Evolutionary conservation across 1,140 invertebrate species (phyloP).

Genomic region (Sminthurinus signatus): DNA sequence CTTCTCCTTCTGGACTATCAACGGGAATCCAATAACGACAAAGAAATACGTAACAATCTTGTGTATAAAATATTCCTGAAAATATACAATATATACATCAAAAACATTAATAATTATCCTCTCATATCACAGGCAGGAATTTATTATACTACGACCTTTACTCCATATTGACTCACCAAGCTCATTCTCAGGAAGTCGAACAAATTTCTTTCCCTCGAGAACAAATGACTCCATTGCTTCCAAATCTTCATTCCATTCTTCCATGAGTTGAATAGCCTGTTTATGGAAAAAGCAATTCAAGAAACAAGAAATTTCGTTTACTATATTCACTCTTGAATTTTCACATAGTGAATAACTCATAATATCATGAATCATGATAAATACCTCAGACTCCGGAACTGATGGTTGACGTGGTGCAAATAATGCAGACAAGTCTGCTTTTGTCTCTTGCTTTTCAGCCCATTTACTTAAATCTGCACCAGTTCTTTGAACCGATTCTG

Average conservation of each 20-base stretch:
- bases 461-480: conserved; percentile 92
- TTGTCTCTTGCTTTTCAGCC: conserved; percentile 84
- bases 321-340: too few relatives aligned
- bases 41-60: conserved; percentile 96
- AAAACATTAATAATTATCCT: too few relatives aligned
- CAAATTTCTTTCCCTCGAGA: conserved; percentile 81
- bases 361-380: too few relatives aligned
- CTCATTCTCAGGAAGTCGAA: conserved; percentile 89
- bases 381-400: conserved; percentile 67
- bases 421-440: conserved; percentile 67
- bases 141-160: too few relatives aligned
- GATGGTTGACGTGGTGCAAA: conserved; percentile 90
- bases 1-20: conserved; percentile 44
- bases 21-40: conserved; percentile 56
- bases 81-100: too few relatives aligned
- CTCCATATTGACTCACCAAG: too few relatives aligned
- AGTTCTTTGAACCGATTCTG: conserved; percentile 91
- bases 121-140: too few relatives aligned
- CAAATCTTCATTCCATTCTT: conserved; percentile 92
- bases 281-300: too few relatives aligned
- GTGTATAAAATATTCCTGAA: conserved; percentile 86
- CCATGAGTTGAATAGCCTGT: conserved; percentile 71
- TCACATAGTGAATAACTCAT: too few relatives aligned
- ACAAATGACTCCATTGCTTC: conserved; percentile 97
- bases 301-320: too few relatives aligned